A percentile compares a stretch with the other conserved stretches of the same genome.
Evolutionary conservation across 53 echinoderm and acorn worm species (phyloP).

Genomic region (Crossaster papposus): DNA sequence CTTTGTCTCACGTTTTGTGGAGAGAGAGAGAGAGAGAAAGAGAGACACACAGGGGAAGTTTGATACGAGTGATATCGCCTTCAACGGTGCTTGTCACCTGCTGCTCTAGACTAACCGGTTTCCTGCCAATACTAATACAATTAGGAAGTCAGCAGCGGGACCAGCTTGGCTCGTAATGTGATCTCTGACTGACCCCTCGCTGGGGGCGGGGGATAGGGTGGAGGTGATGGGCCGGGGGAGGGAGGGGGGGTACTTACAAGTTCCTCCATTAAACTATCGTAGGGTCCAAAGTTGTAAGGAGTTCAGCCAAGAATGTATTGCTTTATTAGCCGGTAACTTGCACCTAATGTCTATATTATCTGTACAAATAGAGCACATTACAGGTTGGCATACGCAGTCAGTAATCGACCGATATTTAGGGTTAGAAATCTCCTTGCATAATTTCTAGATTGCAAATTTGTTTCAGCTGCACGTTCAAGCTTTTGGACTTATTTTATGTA

Average conservation of each 20-base stretch:
- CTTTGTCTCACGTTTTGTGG: neutral
- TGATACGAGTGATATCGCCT: constrained; percentile 35
- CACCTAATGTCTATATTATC: too few relatives aligned
- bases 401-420: neutral
- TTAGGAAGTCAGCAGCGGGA: constrained; percentile 49
- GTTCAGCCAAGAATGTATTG: too few relatives aligned
- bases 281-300: too few relatives aligned
- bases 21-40: neutral
- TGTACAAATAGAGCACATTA: too few relatives aligned
- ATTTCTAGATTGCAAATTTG: too few relatives aligned
- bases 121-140: constrained; percentile 40
- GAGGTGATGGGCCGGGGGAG: neutral
- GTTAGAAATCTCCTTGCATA: too few relatives aligned
- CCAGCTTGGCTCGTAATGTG: constrained; percentile 22
- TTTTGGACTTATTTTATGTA: too few relatives aligned
- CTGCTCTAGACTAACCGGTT: constrained; percentile 28
- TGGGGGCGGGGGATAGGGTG: neutral
- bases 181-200: constrained; percentile 7
- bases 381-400: neutral
- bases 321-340: too few relatives aligned
- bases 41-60: neutral
- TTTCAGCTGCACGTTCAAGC: too few relatives aligned
- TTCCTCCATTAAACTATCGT: neutral
- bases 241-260: neutral
- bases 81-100: constrained; percentile 7